A percentile compares a stretch with the other conserved stretches of the same genome.
Evolutionary conservation across 2,797 vertebrate species (phyloP).

Genomic region (Cossypha heuglini): DNA sequence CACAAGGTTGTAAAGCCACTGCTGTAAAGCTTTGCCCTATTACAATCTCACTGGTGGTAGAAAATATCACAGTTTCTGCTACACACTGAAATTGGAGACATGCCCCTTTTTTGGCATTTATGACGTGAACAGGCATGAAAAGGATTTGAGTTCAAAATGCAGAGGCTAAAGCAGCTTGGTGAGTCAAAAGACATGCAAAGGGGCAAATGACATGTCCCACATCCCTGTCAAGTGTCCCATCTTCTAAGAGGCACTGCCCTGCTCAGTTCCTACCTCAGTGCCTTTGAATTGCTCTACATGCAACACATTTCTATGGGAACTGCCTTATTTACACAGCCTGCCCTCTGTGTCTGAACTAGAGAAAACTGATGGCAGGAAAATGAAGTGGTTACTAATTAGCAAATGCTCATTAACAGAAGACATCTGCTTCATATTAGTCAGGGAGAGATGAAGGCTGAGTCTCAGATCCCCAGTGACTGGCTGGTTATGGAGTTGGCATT

Average conservation of each 20-base stretch:
- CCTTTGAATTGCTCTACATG: not conserved
- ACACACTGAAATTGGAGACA: not conserved
- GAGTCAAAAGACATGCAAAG: not conserved
- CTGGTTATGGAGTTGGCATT: not conserved
- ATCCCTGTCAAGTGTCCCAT: not conserved
- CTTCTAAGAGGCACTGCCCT: not conserved
- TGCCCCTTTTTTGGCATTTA: not conserved
- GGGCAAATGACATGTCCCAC: not conserved
- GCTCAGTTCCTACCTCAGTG: not conserved
- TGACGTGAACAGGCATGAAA: not conserved
- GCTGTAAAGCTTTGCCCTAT: not conserved
- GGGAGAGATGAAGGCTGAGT: not conserved
- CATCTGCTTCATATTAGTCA: conserved; percentile 1
- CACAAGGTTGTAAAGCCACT: not conserved
- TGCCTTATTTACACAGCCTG: not conserved
- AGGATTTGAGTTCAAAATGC: not conserved
- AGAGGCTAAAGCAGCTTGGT: not conserved
- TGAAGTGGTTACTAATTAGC: not conserved
- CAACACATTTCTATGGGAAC: not conserved
- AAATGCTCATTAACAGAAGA: conserved; percentile 23
- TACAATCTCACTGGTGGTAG: not conserved
- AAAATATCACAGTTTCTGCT: not conserved
- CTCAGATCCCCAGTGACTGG: not conserved
- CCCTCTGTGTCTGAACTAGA: not conserved
- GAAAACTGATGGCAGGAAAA: not conserved